These are phyloP conservation scores for Argopecten irradians DNA, from an alignment of 1,140 invertebrate genomes.

Conservation along the genomic window DNA sequence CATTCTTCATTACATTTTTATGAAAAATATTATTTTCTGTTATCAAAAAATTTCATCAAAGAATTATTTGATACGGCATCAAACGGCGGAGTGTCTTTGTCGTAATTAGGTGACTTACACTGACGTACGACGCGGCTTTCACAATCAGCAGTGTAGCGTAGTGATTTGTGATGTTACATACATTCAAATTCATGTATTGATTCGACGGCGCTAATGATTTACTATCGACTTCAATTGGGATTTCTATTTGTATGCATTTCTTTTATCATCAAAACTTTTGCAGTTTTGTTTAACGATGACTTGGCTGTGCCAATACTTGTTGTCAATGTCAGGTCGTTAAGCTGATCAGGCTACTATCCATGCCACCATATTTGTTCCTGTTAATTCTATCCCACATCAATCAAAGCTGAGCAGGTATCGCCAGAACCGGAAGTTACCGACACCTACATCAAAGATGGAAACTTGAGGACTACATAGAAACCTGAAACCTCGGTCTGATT, in stretches of 20 bases:
- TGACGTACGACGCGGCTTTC: background rate
- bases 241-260: background rate
- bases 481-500: background rate
- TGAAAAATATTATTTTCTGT: background rate
- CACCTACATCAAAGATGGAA: conserved; percentile 16
- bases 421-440: background rate
- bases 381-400: conserved; percentile 4
- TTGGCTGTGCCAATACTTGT: background rate
- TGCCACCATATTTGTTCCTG: background rate
- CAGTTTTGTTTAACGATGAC: background rate
- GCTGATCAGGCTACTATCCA: background rate
- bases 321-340: background rate
- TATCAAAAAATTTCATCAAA: conserved; percentile 12
- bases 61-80: background rate
- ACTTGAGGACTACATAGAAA: background rate
- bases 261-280: background rate
- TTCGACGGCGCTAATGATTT: background rate
- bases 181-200: background rate
- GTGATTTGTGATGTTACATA: background rate
- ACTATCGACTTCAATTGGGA: background rate
- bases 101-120: background rate
- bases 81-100: background rate
- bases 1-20: background rate
- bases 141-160: background rate
- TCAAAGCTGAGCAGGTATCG: background rate